Evolutionary conservation across 2,113 vertebrate genomes (phyloP).

Genomic region (Rhombomys opimus): DNA sequence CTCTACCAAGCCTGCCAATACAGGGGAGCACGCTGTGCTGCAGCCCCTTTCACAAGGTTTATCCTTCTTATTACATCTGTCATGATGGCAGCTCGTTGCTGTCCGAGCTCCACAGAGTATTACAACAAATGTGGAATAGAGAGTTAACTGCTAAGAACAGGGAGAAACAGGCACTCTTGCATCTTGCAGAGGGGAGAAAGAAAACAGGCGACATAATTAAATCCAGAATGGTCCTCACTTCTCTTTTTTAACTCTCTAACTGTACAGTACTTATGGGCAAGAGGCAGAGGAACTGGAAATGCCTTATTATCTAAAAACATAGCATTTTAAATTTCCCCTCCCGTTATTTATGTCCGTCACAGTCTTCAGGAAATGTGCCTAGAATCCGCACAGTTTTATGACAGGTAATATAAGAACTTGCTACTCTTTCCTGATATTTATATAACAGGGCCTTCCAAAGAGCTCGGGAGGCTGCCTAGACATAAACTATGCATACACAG

Average conservation of each 20-base stretch:
- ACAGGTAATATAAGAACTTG: conserved; percentile 51
- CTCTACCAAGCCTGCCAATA: no score
- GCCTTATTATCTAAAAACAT: not conserved
- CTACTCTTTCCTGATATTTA: conserved; percentile 63
- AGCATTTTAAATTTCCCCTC: not conserved
- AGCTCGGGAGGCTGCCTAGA: not conserved
- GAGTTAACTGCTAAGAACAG: conserved; percentile 30
- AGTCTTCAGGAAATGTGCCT: not conserved
- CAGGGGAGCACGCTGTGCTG: not conserved
- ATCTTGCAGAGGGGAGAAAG: not conserved
- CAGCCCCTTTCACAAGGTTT: not conserved
- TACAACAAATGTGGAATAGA: not conserved
- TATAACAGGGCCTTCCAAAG: conserved; percentile 17
- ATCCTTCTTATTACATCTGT: not conserved
- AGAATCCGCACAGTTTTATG: not conserved
- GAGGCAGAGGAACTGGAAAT: conserved; percentile 12
- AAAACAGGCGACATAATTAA: conserved; percentile 60
- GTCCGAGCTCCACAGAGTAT: conserved; percentile 1
- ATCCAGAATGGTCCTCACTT: conserved; percentile 31
- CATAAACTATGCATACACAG: not conserved
- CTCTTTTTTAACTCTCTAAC: conserved; percentile 32
- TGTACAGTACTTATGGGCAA: not conserved
- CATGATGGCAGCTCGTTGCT: not conserved
- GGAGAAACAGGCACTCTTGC: conserved; percentile 39
- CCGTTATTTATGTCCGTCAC: not conserved